These are phyloP conservation scores for Prionace glauca DNA, from an alignment of 2,797 vertebrate genomes.

Conservation along the genomic window DNA sequence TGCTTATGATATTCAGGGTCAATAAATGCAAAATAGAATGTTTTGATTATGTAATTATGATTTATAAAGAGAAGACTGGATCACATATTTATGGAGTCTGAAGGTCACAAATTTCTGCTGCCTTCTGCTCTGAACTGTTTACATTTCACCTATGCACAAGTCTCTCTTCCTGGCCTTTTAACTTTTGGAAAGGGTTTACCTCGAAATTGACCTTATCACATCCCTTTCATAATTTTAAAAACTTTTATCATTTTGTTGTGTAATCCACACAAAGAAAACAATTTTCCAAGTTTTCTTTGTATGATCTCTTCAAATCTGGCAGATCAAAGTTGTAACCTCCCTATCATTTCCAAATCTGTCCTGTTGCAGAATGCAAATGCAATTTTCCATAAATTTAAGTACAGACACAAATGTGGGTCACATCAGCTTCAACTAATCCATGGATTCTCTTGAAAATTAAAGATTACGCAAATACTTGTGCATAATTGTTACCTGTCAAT, in stretches of 20 bases:
- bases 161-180: background rate
- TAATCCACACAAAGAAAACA: background rate
- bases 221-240: background rate
- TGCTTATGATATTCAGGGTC: background rate
- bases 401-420: background rate
- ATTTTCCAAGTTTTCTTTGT: background rate
- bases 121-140: background rate
- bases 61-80: background rate
- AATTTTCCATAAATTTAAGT: background rate
- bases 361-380: background rate
- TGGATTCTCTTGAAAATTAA: background rate
- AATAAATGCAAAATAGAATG: background rate
- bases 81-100: background rate
- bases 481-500: conserved; percentile 77
- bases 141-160: background rate
- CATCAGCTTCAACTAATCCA: background rate
- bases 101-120: background rate
- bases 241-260: background rate
- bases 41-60: background rate
- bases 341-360: background rate
- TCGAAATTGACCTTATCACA: background rate
- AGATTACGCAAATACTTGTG: background rate
- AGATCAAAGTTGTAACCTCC: background rate
- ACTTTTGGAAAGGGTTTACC: background rate
- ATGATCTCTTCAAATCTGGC: background rate